A percentile compares a stretch with the other conserved stretches of the same genome.
Conservation (phyloP, 2,113 vertebrate species). For the Naja naja region DNA sequence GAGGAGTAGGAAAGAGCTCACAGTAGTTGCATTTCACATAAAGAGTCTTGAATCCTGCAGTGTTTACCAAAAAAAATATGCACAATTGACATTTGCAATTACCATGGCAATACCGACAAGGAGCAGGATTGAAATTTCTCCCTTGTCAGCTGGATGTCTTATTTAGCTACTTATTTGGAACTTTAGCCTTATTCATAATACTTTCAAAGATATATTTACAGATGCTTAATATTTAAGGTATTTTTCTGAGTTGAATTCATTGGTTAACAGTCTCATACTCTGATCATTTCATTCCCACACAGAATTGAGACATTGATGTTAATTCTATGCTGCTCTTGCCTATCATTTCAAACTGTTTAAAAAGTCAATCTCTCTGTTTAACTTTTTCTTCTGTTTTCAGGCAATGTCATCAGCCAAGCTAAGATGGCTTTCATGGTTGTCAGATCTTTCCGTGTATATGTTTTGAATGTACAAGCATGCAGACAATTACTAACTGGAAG, state of each 20-base stretch:
- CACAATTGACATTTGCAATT: background rate
- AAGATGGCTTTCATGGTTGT: constrained; percentile 64
- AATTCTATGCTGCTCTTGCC: background rate
- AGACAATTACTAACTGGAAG: constrained; percentile 47
- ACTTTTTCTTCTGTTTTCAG: background rate
- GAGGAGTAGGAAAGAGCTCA: background rate
- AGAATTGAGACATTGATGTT: background rate
- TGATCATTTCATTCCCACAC: background rate
- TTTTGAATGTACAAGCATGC: background rate
- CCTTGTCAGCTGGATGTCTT: background rate
- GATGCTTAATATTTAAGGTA: background rate
- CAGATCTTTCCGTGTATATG: constrained; percentile 48
- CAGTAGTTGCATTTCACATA: background rate
- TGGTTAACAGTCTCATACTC: background rate
- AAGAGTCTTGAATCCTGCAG: background rate
- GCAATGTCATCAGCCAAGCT: background rate
- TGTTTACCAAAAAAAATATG: background rate
- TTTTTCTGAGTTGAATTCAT: background rate
- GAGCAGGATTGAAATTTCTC: background rate
- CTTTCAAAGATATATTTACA: background rate
- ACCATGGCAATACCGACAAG: background rate
- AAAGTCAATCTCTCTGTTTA: background rate
- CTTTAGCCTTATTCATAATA: background rate
- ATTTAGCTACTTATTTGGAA: background rate
- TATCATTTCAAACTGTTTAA: background rate